phyloP scores from a whole-genome alignment of 2,888 invertebrate genomes.

The Artemia sinica region DNA sequence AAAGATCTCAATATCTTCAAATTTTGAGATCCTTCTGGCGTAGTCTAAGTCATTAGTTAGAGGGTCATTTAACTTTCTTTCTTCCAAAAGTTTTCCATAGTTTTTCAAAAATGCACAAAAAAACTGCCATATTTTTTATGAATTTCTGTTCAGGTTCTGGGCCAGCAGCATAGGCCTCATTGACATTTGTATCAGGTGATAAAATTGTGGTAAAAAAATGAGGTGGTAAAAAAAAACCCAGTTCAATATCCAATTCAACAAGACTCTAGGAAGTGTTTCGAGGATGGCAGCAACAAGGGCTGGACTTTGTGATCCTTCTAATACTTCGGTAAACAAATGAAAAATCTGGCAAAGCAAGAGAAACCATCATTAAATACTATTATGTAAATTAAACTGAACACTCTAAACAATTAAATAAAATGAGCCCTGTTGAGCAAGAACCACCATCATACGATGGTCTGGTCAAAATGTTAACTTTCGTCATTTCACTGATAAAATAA shows the following conservation, averaged over 20 bases:
- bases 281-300: conserved; percentile 86
- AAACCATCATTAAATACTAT: conserved; percentile 14
- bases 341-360: conserved; percentile 64
- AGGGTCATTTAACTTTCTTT: conserved; percentile 47
- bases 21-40: conserved; percentile 80
- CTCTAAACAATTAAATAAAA: conserved; percentile 12
- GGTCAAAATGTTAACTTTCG: too few relatives aligned
- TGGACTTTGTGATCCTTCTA: conserved; percentile 91
- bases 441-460: too few relatives aligned
- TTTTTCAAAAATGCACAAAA: conserved; percentile 90
- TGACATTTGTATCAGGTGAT: conserved; percentile 73
- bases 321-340: conserved; percentile 86
- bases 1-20: conserved; percentile 98
- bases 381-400: neutral
- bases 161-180: conserved; percentile 79
- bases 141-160: conserved; percentile 95
- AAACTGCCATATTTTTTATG: conserved; percentile 92
- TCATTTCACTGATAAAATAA: conserved; percentile 23
- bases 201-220: conserved; percentile 57
- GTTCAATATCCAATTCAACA: conserved; percentile 52
- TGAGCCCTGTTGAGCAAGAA: too few relatives aligned
- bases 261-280: conserved; percentile 64
- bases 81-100: conserved; percentile 73
- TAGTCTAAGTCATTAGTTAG: conserved; percentile 49
- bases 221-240: conserved; percentile 72